Base-by-base conservation (phyloP, 2,797 vertebrate species). In the Morelia viridis region DNA sequence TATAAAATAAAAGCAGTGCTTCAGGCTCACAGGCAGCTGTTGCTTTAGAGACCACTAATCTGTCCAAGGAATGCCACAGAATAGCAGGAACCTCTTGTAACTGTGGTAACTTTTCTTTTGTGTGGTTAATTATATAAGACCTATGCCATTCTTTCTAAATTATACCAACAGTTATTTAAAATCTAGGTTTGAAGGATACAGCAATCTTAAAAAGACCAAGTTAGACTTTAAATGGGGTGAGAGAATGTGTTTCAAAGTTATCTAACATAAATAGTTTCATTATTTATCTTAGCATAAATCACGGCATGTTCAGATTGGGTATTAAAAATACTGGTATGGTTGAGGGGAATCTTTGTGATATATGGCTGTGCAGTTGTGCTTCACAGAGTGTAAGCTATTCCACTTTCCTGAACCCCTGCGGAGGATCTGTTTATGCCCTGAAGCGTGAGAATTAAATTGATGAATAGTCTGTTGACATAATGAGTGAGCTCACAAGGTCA, bases 401-500 rank as follows among this genome's bases (percentile, higher is more conserved):
- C 12, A 60, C 56, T 58, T 31, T 56, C 50, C 94, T 94, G 92
- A 41, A 19, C 15, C 87, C 57, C 22, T 64, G 89, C 57, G 3
- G 0, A 85, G 91, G 71, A 87, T 89, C 88, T 65, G 46, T 0
- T 90, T 93, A 91, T 76, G 86, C 91, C 92, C 89, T 65, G 53
- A 93, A 89, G 89, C 1, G 0, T 89, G 87, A 41, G 22, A 91
- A 0, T 80, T 80, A 80, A 80, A 80, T 0, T 91, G 93, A 92
- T 53, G 7, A 91, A 92, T 50, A 89, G 90, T 68, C 41, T 65
- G 28, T 57, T 95, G 93, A 50, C 87, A 90, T 1, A 93, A 86
- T 87, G 50, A 90, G 15, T 24, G 0, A 0, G 46, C 3, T 87
- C 91, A 92, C 7, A 0, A 56, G 92, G 8, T 89, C 83, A n/a